Base-by-base conservation (phyloP, 35 echinoderm and acorn worm genomes). In the Strongylocentrotus purpuratus region DNA sequence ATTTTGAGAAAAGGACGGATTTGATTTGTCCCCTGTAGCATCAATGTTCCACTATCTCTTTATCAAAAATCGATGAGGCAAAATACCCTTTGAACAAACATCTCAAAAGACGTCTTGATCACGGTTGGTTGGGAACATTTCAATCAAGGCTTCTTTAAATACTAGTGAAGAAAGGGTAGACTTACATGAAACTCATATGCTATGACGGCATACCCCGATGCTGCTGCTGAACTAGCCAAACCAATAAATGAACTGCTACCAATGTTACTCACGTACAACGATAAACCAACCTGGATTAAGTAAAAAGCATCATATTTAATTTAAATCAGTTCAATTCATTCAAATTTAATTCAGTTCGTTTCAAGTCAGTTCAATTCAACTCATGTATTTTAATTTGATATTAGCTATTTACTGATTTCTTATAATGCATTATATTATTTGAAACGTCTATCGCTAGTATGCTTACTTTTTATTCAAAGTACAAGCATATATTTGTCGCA, bases 161-260 rank as follows among this genome's bases (percentile, higher is more conserved):
- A 28, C 22, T n/a, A 70, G 20, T 70, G 17, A 10, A 41, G 33
- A 33, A 88, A 86, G 28, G 85, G 33, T 31, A 78, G 0, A 94
- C 98, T 60, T 94, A 99, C 98, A 85, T 97, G 96, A 86, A 99
- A 99, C 89, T 99, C 98, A 85, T 99, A 99, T 18, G 97, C 92
- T n/a, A 99, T 95, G 1, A 99, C 98, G 17, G 98, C 98, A 70
- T 97, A 97, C 2, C 98, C 98, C 78, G 96, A 96, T 0, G 95
- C 96, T 0, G 98, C 94, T 46, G 98, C 97, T 1, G 98, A 95
- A 2, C 98, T 96, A 9, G 97, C 96, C 32, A 99, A 88, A 22
- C 98, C 98, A 20, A 99, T 99, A 61, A 99, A 99, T 0, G 98
- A 97, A 31, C 97, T 96, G 45, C 98, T 99, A 1, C 98, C 98